Conservation (phyloP, 1,140 invertebrate species). For the Drosophila oshimai region DNA sequence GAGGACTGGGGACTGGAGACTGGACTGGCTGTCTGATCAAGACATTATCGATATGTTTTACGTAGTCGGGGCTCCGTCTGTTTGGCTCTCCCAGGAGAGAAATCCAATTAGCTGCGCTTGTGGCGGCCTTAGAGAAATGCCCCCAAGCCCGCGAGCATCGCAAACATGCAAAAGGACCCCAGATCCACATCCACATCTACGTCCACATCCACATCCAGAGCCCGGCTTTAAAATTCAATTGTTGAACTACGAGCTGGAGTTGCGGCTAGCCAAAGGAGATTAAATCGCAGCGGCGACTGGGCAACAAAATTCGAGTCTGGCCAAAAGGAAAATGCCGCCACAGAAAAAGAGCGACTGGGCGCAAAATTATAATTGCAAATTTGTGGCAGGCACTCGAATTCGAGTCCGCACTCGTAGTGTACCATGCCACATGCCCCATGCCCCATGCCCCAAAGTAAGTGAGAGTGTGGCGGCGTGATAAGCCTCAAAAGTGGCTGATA, state of each 20-base stretch:
- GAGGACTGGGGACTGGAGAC: no score
- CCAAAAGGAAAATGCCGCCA: constrained; percentile 68
- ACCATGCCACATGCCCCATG: no score
- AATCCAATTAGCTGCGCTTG: constrained; percentile 78
- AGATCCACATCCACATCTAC: constrained; percentile 16
- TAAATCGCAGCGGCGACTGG: constrained; percentile 66
- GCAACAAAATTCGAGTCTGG: constrained; percentile 53
- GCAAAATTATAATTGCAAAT: constrained; percentile 82
- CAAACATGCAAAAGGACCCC: constrained; percentile 72
- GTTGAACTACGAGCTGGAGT: constrained; percentile 39
- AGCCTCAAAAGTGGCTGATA: constrained; percentile 55
- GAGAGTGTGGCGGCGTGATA: constrained; percentile 78
- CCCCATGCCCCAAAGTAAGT: constrained; percentile 29
- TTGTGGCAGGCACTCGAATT: constrained; percentile 43
- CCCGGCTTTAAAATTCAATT: constrained; percentile 48
- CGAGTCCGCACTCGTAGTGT: not conserved
- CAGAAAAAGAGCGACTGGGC: constrained; percentile 43
- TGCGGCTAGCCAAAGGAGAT: constrained; percentile 46
- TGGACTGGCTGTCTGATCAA: constrained; percentile 74
- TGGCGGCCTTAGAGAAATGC: constrained; percentile 67
- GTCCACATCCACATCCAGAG: not conserved
- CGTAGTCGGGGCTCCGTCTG: constrained; percentile 49
- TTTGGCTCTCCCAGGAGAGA: constrained; percentile 75
- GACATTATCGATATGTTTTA: constrained; percentile 81
- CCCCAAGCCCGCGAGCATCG: constrained; percentile 26